These are phyloP conservation scores for Cololabis saira DNA, from an alignment of 2,113 vertebrate species.

Conservation along the genomic window DNA sequence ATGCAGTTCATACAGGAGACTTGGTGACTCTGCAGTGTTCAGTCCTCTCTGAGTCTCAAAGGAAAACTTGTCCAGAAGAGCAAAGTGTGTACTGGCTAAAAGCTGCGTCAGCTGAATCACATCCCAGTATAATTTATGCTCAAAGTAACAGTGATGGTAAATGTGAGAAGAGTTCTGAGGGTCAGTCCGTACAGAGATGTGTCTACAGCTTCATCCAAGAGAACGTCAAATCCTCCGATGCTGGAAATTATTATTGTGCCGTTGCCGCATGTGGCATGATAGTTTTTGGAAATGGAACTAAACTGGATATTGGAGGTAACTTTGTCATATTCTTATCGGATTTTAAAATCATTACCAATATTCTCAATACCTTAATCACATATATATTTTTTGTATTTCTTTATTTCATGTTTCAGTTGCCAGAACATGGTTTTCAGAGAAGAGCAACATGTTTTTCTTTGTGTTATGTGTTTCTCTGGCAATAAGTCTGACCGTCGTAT, in stretches of 20 bases:
- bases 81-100: slow-evolving; percentile 46
- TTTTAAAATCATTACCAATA: too few relatives aligned
- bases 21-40: slow-evolving; percentile 51
- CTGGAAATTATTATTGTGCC: slow-evolving; percentile 65
- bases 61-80: slow-evolving; percentile 27
- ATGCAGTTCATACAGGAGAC: slow-evolving; percentile 16
- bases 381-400: not conserved
- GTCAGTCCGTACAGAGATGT: slow-evolving; percentile 22
- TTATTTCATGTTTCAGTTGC: not conserved
- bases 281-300: slow-evolving; percentile 52
- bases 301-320: slow-evolving; percentile 25
- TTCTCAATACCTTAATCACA: not conserved
- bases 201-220: slow-evolving; percentile 46
- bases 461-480: slow-evolving; percentile 8
- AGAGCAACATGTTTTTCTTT: not conserved
- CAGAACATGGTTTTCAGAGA: not conserved
- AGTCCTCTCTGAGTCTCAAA: slow-evolving; percentile 26
- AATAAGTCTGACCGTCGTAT: slow-evolving; percentile 14
- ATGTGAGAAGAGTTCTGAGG: not conserved
- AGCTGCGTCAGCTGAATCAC: slow-evolving; percentile 9
- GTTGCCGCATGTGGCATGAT: slow-evolving; percentile 53
- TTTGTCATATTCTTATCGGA: not conserved
- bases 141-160: not conserved
- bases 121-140: slow-evolving; percentile 34
- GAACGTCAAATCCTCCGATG: slow-evolving; percentile 22